Base-by-base conservation (phyloP, 2,888 invertebrate genomes). In the Ligdia adustata region DNA sequence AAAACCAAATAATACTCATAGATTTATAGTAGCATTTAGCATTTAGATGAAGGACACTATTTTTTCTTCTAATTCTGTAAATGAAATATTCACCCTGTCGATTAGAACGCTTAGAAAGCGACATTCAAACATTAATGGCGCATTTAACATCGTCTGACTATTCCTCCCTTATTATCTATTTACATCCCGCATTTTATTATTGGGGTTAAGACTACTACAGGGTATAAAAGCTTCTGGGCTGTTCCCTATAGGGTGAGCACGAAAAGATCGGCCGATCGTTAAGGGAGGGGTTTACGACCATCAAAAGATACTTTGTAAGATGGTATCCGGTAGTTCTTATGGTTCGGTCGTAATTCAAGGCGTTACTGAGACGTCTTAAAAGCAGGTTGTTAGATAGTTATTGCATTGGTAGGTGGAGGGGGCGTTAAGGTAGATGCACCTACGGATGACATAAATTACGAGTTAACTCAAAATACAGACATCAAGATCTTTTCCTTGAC, bases 111-210 rank as follows among this genome's bases (percentile, higher is more conserved):
- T 69, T 56, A 73, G 71, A 78, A 76, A 76, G 70, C 67, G 73
- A 77, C 76, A 72, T 75, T 77, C 76, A 74, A 80, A 79, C 72
- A 67, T 59, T 72, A 72, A 78, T 67, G 84, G 85, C 82, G 84
- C 85, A 82, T 71, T 79, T 84, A 89, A 87, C 79, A 79, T 79
- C 73, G 83, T 84, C 88, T 82, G 74, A 42, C 75, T 71, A 76
- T 82, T 79, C 67, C 78, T 65, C 82, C 81, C 87, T 83, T 89
- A 90, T 90, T 89, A 90, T 89, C 85, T 89, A 88, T 90, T 90
- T 89, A 90, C 88, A 79, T 79, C 87, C 85, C 78, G 75, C 89
- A 89, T 90, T 89, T 90, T 89, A 89, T 90, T 89, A 90, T 90
- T 87, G 88, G 87, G 89, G 89, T 89, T 90, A 90, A 87, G 85